Percentiles rank a stretch among this genome's conserved stretches.
Evolutionary conservation across 2,797 vertebrate species (phyloP).

Genomic region (Dromococcyx pavoninus): DNA sequence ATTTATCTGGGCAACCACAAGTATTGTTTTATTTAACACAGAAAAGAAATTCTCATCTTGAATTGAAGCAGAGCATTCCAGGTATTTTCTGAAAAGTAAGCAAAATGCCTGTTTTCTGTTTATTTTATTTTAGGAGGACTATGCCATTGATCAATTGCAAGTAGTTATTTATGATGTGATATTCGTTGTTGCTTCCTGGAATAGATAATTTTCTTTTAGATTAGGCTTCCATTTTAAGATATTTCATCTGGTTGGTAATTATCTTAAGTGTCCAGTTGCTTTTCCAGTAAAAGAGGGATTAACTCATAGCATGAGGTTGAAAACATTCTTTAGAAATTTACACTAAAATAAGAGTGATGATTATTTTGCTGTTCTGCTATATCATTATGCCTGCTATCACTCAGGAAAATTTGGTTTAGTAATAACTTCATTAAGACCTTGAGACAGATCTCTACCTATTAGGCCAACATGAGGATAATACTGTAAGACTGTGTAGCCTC

Average conservation of each 20-base stretch:
- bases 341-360: neutral
- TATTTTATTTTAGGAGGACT: neutral
- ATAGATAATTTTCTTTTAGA: neutral
- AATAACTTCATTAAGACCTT: constrained; percentile 44
- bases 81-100: neutral
- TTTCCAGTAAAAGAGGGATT: neutral
- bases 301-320: neutral
- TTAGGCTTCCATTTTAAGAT: neutral
- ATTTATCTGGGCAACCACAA: neutral
- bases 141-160: neutral
- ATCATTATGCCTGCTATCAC: constrained; percentile 5
- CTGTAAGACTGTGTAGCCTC: neutral
- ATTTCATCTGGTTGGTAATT: neutral
- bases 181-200: neutral
- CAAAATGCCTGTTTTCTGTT: neutral
- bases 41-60: neutral
- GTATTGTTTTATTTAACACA: neutral
- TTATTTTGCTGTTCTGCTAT: neutral
- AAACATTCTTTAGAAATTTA: neutral
- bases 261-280: neutral
- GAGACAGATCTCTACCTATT: constrained; percentile 34
- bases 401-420: constrained; percentile 11
- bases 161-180: neutral
- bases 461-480: constrained; percentile 20
- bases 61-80: neutral